These are phyloP conservation scores for Helicoverpa zea DNA, from an alignment of 1,140 invertebrate species.

Conservation along the genomic window DNA sequence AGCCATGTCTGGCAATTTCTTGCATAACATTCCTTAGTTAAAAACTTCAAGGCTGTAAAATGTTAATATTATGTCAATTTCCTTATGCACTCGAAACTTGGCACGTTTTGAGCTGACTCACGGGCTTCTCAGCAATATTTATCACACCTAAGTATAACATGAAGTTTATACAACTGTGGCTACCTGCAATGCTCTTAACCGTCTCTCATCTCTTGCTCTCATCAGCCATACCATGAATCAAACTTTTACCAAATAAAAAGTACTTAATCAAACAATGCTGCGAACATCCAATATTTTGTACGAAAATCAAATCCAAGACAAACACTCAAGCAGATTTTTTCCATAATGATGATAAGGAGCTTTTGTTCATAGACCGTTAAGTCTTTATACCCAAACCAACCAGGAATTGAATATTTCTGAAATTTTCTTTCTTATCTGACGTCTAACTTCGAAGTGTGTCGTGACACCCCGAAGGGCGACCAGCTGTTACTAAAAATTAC, in stretches of 20 bases:
- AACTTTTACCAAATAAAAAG: no score
- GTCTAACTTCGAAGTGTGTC: slow-evolving; percentile 39
- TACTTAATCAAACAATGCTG: no score
- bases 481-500: slow-evolving; percentile 55
- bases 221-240: no score
- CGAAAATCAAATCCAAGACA: no score
- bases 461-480: slow-evolving; percentile 61
- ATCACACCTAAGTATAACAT: neutral
- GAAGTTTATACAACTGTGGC: no score
- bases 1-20: neutral
- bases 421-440: neutral
- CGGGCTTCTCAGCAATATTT: slow-evolving; percentile 9
- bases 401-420: neutral
- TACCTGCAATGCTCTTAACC: no score
- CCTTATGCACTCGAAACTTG: slow-evolving; percentile 32
- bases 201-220: no score
- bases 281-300: no score
- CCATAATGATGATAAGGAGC: no score
- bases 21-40: slow-evolving; percentile 19
- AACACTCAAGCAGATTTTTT: no score
- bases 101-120: slow-evolving; percentile 24
- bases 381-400: no score
- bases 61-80: slow-evolving; percentile 38
- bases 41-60: slow-evolving; percentile 24
- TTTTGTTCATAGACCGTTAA: no score